phyloP scores from a whole-genome alignment of 2,113 vertebrate genomes.

The Helogale parvula region DNA sequence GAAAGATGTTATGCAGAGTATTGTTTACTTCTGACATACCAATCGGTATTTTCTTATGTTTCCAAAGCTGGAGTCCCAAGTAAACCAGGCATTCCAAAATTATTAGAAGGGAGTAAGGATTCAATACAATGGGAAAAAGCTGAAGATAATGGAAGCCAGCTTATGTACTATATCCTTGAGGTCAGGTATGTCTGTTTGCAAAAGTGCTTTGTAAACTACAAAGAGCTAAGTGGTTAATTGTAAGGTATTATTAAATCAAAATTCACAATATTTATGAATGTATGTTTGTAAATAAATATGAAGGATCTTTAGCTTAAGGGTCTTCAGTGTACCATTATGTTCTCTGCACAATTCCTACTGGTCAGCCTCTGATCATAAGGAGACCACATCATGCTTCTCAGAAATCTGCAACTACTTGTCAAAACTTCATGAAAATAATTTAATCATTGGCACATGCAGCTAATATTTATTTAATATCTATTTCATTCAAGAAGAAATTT shows the following conservation, averaged over 20 bases:
- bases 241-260: neutral
- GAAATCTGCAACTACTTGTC: neutral
- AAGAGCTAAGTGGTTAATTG: neutral
- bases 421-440: constrained; percentile 2
- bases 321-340: neutral
- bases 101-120: constrained; percentile 78
- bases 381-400: neutral
- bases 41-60: constrained; percentile 53
- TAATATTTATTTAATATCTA: neutral
- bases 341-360: neutral
- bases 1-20: neutral
- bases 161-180: constrained; percentile 85
- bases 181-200: constrained; percentile 79
- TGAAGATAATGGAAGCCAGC: constrained; percentile 84
- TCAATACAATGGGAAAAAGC: constrained; percentile 84
- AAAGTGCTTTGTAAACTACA: neutral
- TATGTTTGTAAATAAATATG: constrained; percentile 4
- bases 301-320: neutral
- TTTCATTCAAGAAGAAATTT: neutral
- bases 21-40: constrained; percentile 1
- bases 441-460: neutral
- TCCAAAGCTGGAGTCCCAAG: constrained; percentile 84
- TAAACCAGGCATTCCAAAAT: constrained; percentile 84
- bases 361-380: neutral
- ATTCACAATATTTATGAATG: neutral